These are phyloP conservation scores for Meloidogyne floridensis DNA, from an alignment of 1,140 invertebrate species.

Conservation along the genomic window DNA sequence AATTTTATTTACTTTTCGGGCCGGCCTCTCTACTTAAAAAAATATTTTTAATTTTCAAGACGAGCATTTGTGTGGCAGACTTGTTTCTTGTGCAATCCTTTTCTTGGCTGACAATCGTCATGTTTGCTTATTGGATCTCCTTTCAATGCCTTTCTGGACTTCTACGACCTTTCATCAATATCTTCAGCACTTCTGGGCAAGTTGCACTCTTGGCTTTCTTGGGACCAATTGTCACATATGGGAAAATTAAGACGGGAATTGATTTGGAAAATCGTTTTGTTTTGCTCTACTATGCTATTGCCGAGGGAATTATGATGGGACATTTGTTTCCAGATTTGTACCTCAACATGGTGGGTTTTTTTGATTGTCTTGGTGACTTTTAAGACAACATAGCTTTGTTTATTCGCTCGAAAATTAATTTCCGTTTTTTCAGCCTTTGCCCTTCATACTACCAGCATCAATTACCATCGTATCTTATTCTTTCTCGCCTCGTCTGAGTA, in stretches of 20 bases:
- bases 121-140: background rate
- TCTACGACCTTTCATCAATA: background rate
- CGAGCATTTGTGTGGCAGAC: conserved; percentile 2
- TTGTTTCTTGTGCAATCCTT: background rate
- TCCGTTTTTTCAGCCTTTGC: background rate
- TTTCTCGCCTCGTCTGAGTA: background rate
- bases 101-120: background rate
- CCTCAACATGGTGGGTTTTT: no score
- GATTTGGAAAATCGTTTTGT: background rate
- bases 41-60: background rate
- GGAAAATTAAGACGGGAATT: background rate
- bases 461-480: background rate
- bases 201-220: background rate
- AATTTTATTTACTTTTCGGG: background rate
- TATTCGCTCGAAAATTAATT: no score
- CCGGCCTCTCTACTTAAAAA: no score
- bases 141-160: conserved; percentile 4
- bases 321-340: background rate
- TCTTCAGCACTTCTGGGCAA: background rate
- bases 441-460: background rate
- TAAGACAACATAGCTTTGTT: no score
- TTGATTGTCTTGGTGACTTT: no score
- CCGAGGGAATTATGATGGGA: background rate
- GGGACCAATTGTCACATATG: background rate
- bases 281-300: conserved; percentile 2